Base-by-base conservation (phyloP, 35 echinoderm and acorn worm genomes). In the Ptychodera flava region DNA sequence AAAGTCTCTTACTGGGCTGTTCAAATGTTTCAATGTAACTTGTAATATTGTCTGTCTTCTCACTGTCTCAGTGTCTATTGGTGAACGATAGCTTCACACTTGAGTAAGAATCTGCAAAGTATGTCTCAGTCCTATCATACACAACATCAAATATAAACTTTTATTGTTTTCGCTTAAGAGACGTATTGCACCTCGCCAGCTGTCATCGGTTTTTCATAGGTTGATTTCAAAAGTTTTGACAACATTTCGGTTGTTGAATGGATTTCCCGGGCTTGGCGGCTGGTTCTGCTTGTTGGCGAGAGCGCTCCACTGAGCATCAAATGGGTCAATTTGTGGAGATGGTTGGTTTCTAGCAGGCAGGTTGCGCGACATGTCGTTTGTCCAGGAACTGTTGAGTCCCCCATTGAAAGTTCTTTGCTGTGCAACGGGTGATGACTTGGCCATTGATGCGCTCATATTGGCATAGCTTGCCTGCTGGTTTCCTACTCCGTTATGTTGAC, bases 191-290 rank as follows among this genome's bases (percentile, higher is more conserved):
- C 45, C 45, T 22, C 6, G 22, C 6, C 45, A 12, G 45, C 6
- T 64, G 45, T 64, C 22, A 22, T 12, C 22, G 6, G 22, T 64
- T 22, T 16, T 30, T 97, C 90, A 97, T 80, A 97, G 87, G 82
- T 97, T 89, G 79, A 97, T 87, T 85, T 97, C 95, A 94, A 97
- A 97, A n/a, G 95, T 93, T 79, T 97, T 90, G 87, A 91, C 90
- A 75, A 89, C 95, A 93, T 97, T 92, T 22, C 45, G 6, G 45
- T 22, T 22, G 33, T 35, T 85, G 32, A 97, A 97, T 84, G 95
- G 92, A 88, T 88, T 93, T 15, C 87, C 86, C 35, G 76, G 81
- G 27, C 32, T 77, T 28, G 85, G 80, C 31, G 78, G 31, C 1
- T 37, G 33, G 30, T 85, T 82, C 83, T 91, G 83, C n/a, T 37